Base-by-base conservation (phyloP, 2,888 invertebrate species). In the Apotomis capreana region DNA sequence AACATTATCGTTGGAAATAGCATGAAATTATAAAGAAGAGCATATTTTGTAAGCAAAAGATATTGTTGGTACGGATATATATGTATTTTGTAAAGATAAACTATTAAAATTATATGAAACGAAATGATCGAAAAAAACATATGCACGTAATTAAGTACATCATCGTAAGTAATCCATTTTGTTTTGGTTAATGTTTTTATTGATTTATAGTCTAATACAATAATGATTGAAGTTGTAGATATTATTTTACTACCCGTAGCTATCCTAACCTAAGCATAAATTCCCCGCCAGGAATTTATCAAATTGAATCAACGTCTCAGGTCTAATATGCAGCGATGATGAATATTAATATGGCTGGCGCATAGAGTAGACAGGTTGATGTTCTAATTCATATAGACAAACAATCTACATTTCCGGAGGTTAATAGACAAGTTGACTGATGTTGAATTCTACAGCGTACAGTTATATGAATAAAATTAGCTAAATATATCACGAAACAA, bases 341-440 rank as follows among this genome's bases (percentile, higher is more conserved):
- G 87, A 88, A 88, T 88, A 92, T 92, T 92, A 91, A 92, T 92
- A 89, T 82, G 85, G 80, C 81, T 82, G 86, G 85, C 86, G 79
- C 81, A 87, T 40, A 62, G 57, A 69, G 44, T 44, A 61, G 61
- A 37, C 49, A 67, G 55, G 54, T 36, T 54, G 49, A 40, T 84
- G 87, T 85, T 85, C 79, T 91, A 87, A 91, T 87, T 84, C 86
- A 82, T 75, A 85, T 79, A 87, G 91, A 91, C 91, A 89, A 84
- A 85, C 84, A 13, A 57, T 51, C 86, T 81, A 80, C 81, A 78
- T 69, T 76, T 74, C 71, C 70, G 70, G 57, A 75, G 68, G 76
- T 77, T 78, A 72, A 70, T 15, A 15, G 15, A 15, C 15, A 15
- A 15, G 15, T 15, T 15, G 15, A 15, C 15, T 15, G 15, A 15